These are phyloP conservation scores for Hoplodrina ambigua DNA, from an alignment of 2,888 invertebrate genomes.

Conservation along the genomic window DNA sequence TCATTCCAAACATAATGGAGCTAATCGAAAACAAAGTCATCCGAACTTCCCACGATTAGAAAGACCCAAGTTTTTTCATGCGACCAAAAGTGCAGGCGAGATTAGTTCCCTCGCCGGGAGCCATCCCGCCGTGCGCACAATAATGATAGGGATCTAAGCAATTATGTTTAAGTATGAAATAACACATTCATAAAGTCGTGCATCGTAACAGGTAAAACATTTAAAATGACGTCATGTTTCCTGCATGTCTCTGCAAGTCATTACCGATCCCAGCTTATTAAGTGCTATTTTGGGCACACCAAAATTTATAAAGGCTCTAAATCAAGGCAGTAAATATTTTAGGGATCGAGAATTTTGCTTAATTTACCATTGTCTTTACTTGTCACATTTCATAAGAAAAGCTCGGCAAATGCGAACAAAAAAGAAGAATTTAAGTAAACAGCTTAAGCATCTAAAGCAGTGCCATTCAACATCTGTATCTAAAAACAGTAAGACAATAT, in stretches of 20 bases:
- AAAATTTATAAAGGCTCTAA: constrained; percentile 13
- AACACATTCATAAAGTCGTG: constrained; percentile 76
- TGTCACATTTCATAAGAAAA: constrained; percentile 3
- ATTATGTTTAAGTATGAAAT: constrained; percentile 81
- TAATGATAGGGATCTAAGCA: constrained; percentile 87
- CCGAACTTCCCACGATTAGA: constrained; percentile 79
- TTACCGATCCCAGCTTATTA: constrained; percentile 31
- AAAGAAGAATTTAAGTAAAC: constrained; percentile 24
- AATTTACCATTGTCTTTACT: background rate
- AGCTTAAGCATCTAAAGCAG: constrained; percentile 29
- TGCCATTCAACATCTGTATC: constrained; percentile 17
- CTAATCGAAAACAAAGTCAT: constrained; percentile 70
- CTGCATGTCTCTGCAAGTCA: constrained; percentile 46
- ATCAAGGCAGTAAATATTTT: background rate
- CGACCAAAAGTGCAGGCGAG: constrained; percentile 72
- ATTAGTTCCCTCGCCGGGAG: constrained; percentile 81
- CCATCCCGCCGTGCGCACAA: constrained; percentile 78
- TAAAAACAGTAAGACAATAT: constrained; percentile 30
- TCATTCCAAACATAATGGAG: constrained; percentile 76
- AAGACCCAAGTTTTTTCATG: constrained; percentile 69
- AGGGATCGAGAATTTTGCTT: constrained; percentile 2
- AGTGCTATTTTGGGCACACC: constrained; percentile 17
- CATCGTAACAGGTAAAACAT: constrained; percentile 73
- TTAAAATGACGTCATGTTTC: constrained; percentile 74
- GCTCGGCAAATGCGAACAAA: constrained; percentile 38